Percentiles rank a stretch among this genome's conserved stretches.
phyloP scores from a whole-genome alignment of 1,140 invertebrate species.

The Drosophila kohkoa region DNA sequence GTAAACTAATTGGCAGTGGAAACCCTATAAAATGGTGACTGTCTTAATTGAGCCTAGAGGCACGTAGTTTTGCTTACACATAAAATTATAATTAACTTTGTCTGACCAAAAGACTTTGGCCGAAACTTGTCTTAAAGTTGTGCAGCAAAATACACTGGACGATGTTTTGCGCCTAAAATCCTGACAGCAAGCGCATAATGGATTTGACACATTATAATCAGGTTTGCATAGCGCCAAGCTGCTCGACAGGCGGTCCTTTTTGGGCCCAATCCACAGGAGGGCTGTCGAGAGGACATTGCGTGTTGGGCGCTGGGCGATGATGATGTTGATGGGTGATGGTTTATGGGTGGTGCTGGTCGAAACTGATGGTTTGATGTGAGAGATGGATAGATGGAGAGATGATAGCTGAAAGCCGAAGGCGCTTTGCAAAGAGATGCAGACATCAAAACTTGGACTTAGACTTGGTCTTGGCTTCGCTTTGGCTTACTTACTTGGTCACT shows the following conservation, averaged over 20 bases:
- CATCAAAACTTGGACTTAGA: constrained; percentile 51
- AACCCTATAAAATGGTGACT: constrained; percentile 25
- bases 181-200: constrained; percentile 80
- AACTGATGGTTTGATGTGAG: neutral
- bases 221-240: constrained; percentile 67
- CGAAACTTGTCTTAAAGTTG: constrained; percentile 62
- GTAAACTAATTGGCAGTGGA: neutral
- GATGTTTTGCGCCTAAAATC: constrained; percentile 63
- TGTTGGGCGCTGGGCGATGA: neutral
- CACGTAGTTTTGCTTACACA: constrained; percentile 43
- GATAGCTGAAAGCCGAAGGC: constrained; percentile 36
- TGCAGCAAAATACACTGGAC: constrained; percentile 21
- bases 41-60: constrained; percentile 58
- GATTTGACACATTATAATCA: constrained; percentile 84
- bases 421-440: constrained; percentile 31
- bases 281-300: neutral
- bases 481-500: constrained; percentile 68
- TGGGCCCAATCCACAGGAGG: constrained; percentile 29
- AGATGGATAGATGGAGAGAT: constrained; percentile 24
- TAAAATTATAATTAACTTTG: constrained; percentile 76
- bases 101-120: constrained; percentile 33
- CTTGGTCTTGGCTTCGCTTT: too few relatives aligned
- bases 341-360: neutral
- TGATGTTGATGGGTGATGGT: constrained; percentile 4
- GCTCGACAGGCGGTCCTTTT: constrained; percentile 18